Percentiles rank a stretch among this genome's conserved stretches.
Evolutionary conservation across 2,797 vertebrate genomes (phyloP).

Genomic region (Numenius phaeopus): DNA sequence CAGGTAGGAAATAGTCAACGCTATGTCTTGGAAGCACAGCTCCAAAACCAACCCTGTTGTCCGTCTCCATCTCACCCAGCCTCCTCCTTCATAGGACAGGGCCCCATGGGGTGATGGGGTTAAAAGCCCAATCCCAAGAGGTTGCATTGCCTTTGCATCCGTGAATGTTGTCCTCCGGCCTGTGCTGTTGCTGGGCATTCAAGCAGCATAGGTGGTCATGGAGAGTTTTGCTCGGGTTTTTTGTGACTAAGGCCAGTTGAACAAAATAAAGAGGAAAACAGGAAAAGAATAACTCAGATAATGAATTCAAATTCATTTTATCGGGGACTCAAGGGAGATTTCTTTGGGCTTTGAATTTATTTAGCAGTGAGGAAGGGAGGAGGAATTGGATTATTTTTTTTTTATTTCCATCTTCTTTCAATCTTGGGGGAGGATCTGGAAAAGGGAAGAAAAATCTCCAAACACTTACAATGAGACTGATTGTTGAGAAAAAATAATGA

Average conservation of each 20-base stretch:
- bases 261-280: background rate
- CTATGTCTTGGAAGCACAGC: background rate
- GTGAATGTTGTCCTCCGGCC: background rate
- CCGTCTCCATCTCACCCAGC: background rate
- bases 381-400: background rate
- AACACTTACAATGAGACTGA: background rate
- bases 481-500: background rate
- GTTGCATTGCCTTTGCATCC: background rate
- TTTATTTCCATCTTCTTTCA: background rate
- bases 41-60: background rate
- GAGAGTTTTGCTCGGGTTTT: background rate
- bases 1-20: background rate
- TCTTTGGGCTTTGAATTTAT: background rate
- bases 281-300: background rate
- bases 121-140: background rate
- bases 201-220: accelerated
- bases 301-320: slow-evolving; percentile 4
- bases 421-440: background rate
- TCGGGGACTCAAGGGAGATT: background rate
- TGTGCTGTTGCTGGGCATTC: no score
- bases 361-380: background rate
- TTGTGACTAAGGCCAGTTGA: background rate
- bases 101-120: background rate
- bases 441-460: background rate
- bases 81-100: background rate